phyloP scores from a whole-genome alignment of 2,888 invertebrate species.

The Drosophila austrosaltans region DNA sequence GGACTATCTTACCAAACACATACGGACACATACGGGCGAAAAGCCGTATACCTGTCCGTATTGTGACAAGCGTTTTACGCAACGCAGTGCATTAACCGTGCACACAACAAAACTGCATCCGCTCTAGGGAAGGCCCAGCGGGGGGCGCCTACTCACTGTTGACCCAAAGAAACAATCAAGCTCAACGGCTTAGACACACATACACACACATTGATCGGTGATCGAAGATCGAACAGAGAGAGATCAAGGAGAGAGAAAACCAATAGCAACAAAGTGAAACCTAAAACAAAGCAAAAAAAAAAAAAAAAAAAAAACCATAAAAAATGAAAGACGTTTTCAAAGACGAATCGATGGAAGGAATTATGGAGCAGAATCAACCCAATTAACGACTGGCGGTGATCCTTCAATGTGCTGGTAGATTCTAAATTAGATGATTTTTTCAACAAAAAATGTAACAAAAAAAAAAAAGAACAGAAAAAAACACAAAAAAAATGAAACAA shows the following conservation, averaged over 20 bases:
- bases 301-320: not conserved
- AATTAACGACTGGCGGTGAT: conserved; percentile 77
- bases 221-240: conserved; percentile 15
- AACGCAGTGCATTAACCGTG: conserved; percentile 82
- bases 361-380: conserved; percentile 40
- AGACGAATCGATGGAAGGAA: conserved; percentile 57
- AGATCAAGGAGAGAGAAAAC: conserved; percentile 18
- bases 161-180: conserved; percentile 64
- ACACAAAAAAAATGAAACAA: conserved; percentile 21
- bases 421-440: conserved; percentile 65
- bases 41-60: conserved; percentile 83
- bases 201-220: not conserved
- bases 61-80: conserved; percentile 82
- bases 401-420: conserved; percentile 73
- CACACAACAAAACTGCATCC: conserved; percentile 83
- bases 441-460: conserved; percentile 40
- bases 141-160: conserved; percentile 61
- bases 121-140: conserved; percentile 81
- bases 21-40: conserved; percentile 83
- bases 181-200: conserved; percentile 41
- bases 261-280: conserved; percentile 32
- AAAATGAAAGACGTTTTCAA: conserved; percentile 74
- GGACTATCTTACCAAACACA: conserved; percentile 83
- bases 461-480: not conserved
- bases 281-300: not conserved